A percentile compares a stretch with the other conserved stretches of the same genome.
These are phyloP conservation scores for Carettochelys insculpta DNA, from an alignment of 2,113 vertebrate genomes.

Conservation along the genomic window DNA sequence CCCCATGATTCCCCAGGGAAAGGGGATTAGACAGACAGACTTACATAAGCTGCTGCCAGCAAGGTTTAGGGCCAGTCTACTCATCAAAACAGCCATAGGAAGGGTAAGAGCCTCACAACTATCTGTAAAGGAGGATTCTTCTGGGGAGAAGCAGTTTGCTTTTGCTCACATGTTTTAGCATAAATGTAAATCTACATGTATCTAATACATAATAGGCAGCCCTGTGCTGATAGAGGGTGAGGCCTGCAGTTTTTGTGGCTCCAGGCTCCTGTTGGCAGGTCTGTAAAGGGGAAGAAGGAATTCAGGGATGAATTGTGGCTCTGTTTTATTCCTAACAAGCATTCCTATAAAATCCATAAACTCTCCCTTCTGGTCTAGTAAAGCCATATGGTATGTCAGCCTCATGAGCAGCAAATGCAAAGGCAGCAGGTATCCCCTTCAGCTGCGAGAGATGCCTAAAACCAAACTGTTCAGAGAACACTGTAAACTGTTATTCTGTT, in stretches of 20 bases:
- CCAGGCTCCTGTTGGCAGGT: not conserved
- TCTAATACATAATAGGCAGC: not conserved
- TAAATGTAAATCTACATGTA: not conserved
- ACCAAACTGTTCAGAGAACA: not conserved
- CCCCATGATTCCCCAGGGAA: not conserved
- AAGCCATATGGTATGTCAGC: not conserved
- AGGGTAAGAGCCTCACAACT: not conserved
- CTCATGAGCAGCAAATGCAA: not conserved
- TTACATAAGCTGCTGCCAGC: not conserved
- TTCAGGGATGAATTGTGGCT: not conserved
- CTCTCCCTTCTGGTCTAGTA: not conserved
- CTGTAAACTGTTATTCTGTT: not conserved
- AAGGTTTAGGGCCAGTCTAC: not conserved
- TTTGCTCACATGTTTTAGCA: not conserved
- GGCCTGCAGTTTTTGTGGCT: not conserved
- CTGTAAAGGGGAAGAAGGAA: not conserved
- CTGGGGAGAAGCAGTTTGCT: not conserved
- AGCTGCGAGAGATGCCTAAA: not conserved
- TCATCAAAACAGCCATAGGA: not conserved
- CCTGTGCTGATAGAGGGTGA: not conserved
- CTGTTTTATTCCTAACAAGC: not conserved
- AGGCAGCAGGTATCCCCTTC: not conserved
- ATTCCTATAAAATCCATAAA: not conserved
- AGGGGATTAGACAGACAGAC: not conserved
- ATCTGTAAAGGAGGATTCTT: not conserved